phyloP scores from a whole-genome alignment of 2,888 invertebrate genomes.

The Blastobasis lacticolella region DNA sequence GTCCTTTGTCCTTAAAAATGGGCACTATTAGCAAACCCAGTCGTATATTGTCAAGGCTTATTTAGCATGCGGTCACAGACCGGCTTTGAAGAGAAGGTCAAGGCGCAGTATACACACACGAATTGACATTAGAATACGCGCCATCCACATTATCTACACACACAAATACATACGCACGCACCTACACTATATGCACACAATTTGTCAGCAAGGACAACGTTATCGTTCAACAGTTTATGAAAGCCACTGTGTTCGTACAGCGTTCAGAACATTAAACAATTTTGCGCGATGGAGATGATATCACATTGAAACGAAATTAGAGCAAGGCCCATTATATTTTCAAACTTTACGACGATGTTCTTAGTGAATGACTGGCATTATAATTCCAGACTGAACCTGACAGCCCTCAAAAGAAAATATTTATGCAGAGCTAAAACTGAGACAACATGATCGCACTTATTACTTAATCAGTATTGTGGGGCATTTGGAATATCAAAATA shows the following conservation, averaged over 20 bases:
- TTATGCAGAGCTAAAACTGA: background rate
- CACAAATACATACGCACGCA: conserved; percentile 22
- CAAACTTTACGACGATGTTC: background rate
- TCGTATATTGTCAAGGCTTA: conserved; percentile 14
- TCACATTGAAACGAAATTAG: background rate
- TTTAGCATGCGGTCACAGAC: conserved; percentile 44
- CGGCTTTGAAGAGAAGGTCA: conserved; percentile 47
- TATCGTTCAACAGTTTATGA: conserved; percentile 44
- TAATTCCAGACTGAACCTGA: too few species aligned
- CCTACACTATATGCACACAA: conserved; percentile 15
- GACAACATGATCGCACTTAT: background rate
- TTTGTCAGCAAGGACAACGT: conserved; percentile 35
- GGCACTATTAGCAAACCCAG: conserved; percentile 5
- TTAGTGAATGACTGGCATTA: too few species aligned
- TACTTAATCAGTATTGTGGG: background rate
- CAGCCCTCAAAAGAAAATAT: too few species aligned
- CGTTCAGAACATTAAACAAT: background rate
- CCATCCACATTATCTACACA: conserved; percentile 13
- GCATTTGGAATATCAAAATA: background rate
- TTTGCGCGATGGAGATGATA: background rate
- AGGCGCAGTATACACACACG: conserved; percentile 27
- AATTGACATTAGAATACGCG: conserved; percentile 20
- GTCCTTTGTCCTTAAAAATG: conserved; percentile 1
- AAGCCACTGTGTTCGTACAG: conserved; percentile 23
- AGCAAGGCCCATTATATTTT: conserved; percentile 4